phyloP scores from a whole-genome alignment of 2,888 invertebrate genomes.

The Sphaerophoria taeniata region DNA sequence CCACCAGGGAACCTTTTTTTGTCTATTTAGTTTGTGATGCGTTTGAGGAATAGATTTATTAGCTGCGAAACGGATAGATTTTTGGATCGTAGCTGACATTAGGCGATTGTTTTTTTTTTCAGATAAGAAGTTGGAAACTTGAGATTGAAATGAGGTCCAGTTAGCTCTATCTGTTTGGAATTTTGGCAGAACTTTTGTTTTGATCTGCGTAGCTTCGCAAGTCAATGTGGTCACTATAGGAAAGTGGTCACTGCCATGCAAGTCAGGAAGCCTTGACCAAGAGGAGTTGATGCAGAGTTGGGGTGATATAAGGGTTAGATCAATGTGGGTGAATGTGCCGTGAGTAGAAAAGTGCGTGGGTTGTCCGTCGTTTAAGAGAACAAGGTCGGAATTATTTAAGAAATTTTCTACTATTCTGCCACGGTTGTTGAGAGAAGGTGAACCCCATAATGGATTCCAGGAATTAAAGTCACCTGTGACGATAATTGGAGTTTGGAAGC shows the following conservation, averaged over 20 bases:
- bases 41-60: constrained; percentile 18
- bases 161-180: constrained; percentile 25
- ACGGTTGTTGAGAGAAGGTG: constrained; percentile 30
- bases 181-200: constrained; percentile 9
- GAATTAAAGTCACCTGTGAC: constrained; percentile 33
- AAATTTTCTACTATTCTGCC: constrained; percentile 39
- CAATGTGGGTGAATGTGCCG: constrained; percentile 45
- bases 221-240: constrained; percentile 18
- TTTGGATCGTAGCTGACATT: constrained; percentile 3
- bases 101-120: background rate
- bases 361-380: constrained; percentile 45
- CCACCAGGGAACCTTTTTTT: background rate
- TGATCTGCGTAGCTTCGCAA: background rate
- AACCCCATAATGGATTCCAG: constrained; percentile 51
- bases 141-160: constrained; percentile 1
- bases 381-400: constrained; percentile 32
- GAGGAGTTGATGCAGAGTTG: constrained; percentile 13
- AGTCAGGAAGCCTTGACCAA: constrained; percentile 44
- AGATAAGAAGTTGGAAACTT: background rate
- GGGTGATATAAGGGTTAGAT: constrained; percentile 54
- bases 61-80: background rate
- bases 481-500: constrained; percentile 18
- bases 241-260: constrained; percentile 46
- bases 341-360: constrained; percentile 30
- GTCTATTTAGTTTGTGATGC: background rate